Percentiles rank a stretch among this genome's conserved stretches.
Evolutionary conservation across 2,113 vertebrate genomes (phyloP).

Genomic region (Sitta europaea): DNA sequence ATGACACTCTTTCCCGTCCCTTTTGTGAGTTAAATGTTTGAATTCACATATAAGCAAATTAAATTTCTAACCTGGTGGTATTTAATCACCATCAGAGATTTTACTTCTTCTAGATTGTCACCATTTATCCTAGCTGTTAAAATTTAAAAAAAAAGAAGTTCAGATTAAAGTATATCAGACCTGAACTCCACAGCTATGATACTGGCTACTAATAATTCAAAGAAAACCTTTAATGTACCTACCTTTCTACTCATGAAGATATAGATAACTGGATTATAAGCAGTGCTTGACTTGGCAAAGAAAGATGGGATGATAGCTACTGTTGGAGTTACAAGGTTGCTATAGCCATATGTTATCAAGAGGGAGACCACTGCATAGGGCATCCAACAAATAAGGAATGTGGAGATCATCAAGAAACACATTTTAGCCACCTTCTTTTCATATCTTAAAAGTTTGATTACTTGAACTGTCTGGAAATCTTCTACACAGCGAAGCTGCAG

Average conservation of each 20-base stretch:
- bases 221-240: neutral
- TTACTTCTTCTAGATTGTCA: neutral
- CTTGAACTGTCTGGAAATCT: constrained; percentile 88
- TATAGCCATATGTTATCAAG: constrained; percentile 82
- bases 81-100: neutral
- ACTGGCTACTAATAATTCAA: neutral
- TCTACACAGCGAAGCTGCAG: constrained; percentile 83
- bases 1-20: neutral
- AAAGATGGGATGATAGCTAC: constrained; percentile 85
- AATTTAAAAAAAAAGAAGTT: neutral
- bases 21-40: neutral
- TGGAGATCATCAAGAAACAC: constrained; percentile 88
- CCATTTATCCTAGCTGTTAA: neutral
- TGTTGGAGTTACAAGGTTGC: constrained; percentile 81
- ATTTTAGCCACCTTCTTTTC: constrained; percentile 90
- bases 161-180: neutral
- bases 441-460: constrained; percentile 85
- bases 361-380: constrained; percentile 87
- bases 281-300: constrained; percentile 88
- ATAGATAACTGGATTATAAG: constrained; percentile 90
- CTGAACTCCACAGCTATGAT: neutral
- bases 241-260: constrained; percentile 93
- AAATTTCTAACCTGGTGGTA: neutral
- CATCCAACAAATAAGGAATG: constrained; percentile 88
- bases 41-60: neutral